Conservation (phyloP, 2,888 invertebrate species). For the Polymixis lichenea region DNA sequence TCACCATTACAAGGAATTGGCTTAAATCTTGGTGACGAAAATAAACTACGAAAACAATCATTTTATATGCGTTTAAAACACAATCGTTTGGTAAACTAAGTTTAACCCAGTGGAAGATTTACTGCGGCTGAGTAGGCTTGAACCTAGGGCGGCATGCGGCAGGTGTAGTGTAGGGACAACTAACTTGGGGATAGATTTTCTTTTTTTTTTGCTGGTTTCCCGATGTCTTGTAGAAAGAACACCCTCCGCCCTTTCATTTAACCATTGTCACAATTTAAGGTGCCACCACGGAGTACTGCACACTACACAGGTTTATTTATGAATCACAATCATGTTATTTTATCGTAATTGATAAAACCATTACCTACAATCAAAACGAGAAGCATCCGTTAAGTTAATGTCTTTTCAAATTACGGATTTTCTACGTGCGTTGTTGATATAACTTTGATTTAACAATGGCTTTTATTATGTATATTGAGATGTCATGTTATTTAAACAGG, state of each 20-base stretch:
- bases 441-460: conserved; percentile 53
- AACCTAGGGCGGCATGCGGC: too few relatives aligned
- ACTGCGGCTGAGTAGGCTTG: too few relatives aligned
- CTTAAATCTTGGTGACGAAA: neutral
- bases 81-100: neutral
- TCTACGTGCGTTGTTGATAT: conserved; percentile 31
- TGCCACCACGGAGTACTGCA: neutral
- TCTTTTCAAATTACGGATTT: conserved; percentile 28
- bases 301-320: neutral
- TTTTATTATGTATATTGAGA: conserved; percentile 27
- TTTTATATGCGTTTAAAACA: neutral
- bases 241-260: neutral
- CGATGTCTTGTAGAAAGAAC: too few relatives aligned
- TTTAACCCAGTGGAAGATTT: neutral
- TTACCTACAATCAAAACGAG: conserved; percentile 28
- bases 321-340: conserved; percentile 24
- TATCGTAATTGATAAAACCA: conserved; percentile 50
- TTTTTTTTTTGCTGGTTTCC: too few relatives aligned
- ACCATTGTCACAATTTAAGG: neutral
- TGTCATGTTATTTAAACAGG: conserved; percentile 54
- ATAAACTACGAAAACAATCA: neutral
- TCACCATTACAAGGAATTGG: neutral
- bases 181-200: too few relatives aligned
- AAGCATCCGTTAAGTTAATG: conserved; percentile 34
- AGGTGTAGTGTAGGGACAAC: too few relatives aligned